These are phyloP conservation scores for Streblospio benedicti DNA, from an alignment of 1,140 invertebrate genomes.

Conservation along the genomic window DNA sequence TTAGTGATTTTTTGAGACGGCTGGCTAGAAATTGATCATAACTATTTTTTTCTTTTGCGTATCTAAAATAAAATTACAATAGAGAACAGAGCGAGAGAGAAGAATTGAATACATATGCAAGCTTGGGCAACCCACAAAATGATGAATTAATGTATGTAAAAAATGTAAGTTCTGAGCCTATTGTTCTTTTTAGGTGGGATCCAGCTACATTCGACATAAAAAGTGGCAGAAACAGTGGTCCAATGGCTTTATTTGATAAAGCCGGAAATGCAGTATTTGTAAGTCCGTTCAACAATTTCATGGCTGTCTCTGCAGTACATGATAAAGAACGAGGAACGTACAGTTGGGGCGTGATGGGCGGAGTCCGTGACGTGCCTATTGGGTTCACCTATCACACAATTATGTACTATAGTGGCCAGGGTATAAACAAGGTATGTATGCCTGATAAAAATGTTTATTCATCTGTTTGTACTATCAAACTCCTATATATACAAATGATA, in stretches of 20 bases:
- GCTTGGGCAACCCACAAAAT: too few relatives aligned
- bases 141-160: too few relatives aligned
- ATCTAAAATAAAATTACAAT: too few relatives aligned
- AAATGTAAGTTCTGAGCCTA: too few relatives aligned
- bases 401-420: constrained; percentile 20
- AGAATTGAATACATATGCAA: too few relatives aligned
- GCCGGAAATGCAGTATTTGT: background rate
- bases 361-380: constrained; percentile 20
- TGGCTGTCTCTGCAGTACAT: constrained; percentile 1
- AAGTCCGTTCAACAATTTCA: constrained; percentile 4
- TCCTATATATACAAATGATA: background rate
- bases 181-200: background rate
- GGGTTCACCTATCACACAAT: constrained; percentile 18
- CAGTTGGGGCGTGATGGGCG: constrained; percentile 31
- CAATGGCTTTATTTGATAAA: constrained; percentile 17
- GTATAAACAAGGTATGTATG: constrained; percentile 23
- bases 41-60: too few relatives aligned
- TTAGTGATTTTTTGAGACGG: too few relatives aligned
- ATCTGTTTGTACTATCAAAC: background rate
- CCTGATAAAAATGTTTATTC: background rate
- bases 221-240: background rate
- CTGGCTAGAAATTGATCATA: too few relatives aligned
- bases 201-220: background rate
- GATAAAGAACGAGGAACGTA: background rate
- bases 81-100: too few relatives aligned